Conservation (phyloP, 2,888 invertebrate genomes). For the Cordilura impudica region DNA sequence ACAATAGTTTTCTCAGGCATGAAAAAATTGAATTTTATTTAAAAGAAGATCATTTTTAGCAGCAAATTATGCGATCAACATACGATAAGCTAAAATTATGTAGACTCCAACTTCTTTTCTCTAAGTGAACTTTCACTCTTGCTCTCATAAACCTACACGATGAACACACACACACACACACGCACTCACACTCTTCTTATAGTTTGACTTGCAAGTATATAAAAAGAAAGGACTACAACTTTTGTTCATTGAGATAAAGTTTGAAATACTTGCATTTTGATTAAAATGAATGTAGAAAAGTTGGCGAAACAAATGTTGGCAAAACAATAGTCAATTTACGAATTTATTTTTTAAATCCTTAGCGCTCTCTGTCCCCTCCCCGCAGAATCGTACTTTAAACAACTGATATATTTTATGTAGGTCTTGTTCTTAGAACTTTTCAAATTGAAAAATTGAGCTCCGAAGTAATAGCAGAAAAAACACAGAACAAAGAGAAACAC, state of each 20-base stretch:
- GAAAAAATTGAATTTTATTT: too few relatives aligned
- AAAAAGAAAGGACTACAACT: slow-evolving; percentile 40
- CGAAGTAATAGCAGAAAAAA: slow-evolving; percentile 9
- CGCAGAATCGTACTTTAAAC: not conserved
- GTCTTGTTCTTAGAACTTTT: slow-evolving; percentile 30
- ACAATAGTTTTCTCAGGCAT: not conserved
- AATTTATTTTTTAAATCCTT: slow-evolving; percentile 20
- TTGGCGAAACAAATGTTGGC: slow-evolving; percentile 60
- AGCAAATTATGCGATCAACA: not conserved
- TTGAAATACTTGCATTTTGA: slow-evolving; percentile 58
- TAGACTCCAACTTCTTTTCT: not conserved
- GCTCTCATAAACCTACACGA: slow-evolving; percentile 8
- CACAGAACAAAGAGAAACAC: not conserved
- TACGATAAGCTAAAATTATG: not conserved
- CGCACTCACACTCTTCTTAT: not conserved
- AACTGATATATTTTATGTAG: slow-evolving; percentile 5
- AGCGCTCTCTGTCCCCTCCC: not conserved
- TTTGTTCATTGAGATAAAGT: slow-evolving; percentile 55
- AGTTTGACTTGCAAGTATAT: slow-evolving; percentile 35
- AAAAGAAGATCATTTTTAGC: not conserved
- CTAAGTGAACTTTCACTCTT: slow-evolving; percentile 3
- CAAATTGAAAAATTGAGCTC: slow-evolving; percentile 50
- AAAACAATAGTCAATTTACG: slow-evolving; percentile 61
- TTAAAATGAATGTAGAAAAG: slow-evolving; percentile 58
- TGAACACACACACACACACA: not conserved